Base-by-base conservation (phyloP, 2,113 vertebrate genomes). In the Misgurnus anguillicaudatus region DNA sequence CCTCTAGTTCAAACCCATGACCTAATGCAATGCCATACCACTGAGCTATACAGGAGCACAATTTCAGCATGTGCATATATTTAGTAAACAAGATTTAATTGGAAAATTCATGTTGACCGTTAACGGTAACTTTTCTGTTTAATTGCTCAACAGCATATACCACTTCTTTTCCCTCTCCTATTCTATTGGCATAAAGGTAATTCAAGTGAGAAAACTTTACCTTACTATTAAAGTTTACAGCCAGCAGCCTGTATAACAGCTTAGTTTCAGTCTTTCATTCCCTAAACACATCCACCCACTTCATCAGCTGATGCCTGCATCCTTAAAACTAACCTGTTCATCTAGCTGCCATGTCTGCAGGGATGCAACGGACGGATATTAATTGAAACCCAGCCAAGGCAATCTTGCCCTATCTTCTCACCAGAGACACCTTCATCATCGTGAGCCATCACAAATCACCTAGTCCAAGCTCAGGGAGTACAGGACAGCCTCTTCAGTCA, bases 351-450 rank as follows among this genome's bases (percentile, higher is more conserved):
- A 60, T 17, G 60, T 61, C 71, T 74, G 71, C 57, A 24, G 57
- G 71, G 55, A 61, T 60, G 71, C 39, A 61, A 74, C 61, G 41
- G 71, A 74, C 57, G 11, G 71, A 74, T 74, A 74, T 74, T 61
- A 74, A 74, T 74, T 74, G 71, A 74, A 74, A 60, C 39, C 71
- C 57, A 45, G 71, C 71, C 71, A 74, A 74, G 19, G 71, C 57
- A 74, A 74, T 74, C 39, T 74, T 74, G 39, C 57, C 57, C 55
- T 74, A 31, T 74, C 55, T 61, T 58, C 71, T 61, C 71, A 61
- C 71, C 8, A 41, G 71, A 74, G 71, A 74, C 39, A 21, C 21
- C 71, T 61, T 61, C 71, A 74, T 74, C 71, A 61, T 19, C 1
- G 53, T 8, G 5, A 74, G 57, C 71, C 21, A 41, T 61, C 71